Conservation (phyloP, 2,797 vertebrate species). For the Aphelocoma californica region DNA sequence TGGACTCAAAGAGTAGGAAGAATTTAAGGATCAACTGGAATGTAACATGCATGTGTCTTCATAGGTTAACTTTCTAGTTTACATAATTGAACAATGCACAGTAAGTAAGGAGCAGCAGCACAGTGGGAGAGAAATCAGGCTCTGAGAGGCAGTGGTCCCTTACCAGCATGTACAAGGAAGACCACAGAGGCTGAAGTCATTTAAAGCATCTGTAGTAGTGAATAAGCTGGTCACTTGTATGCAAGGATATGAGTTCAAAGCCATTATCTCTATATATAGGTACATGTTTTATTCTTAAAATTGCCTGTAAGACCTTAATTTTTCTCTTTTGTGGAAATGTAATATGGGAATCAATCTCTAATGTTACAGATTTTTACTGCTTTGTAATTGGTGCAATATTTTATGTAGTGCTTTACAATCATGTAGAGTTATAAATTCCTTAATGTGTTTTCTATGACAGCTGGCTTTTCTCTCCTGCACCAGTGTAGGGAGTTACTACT, state of each 20-base stretch:
- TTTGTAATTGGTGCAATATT: background rate
- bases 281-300: background rate
- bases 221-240: background rate
- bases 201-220: background rate
- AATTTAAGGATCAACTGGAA: background rate
- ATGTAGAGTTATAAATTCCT: background rate
- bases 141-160: background rate
- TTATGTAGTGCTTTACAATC: background rate
- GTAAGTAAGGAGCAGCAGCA: background rate
- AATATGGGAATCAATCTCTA: background rate
- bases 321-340: background rate
- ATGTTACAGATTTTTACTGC: background rate
- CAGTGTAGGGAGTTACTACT: background rate
- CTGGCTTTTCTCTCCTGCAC: background rate
- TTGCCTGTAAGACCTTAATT: background rate
- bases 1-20: background rate
- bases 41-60: background rate
- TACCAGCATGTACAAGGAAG: background rate
- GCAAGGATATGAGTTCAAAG: background rate
- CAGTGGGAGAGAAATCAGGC: background rate
- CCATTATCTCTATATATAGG: background rate
- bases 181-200: background rate
- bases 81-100: background rate
- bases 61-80: background rate
- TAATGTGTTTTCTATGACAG: background rate